Evolutionary conservation across 1,140 invertebrate genomes (phyloP).

Genomic region (Caligus rogercresseyi): DNA sequence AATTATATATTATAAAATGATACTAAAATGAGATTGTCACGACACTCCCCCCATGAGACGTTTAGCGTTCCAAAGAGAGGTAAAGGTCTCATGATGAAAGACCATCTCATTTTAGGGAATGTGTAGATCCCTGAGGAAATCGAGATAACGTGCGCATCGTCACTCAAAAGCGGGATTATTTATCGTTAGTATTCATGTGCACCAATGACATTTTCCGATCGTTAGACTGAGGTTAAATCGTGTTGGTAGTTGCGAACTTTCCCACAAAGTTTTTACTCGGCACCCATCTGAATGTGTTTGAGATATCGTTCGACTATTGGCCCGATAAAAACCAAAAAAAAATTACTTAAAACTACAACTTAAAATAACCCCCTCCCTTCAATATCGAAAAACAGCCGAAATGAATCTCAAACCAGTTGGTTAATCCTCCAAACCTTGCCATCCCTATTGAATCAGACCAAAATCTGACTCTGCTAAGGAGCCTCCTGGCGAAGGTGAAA

Average conservation of each 20-base stretch:
- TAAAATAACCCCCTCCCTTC: neutral
- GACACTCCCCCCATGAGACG: too few relatives aligned
- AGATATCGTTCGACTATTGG: neutral
- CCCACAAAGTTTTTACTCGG: neutral
- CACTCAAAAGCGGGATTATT: neutral
- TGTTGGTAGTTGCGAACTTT: neutral
- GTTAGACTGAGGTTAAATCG: neutral
- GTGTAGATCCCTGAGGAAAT: neutral
- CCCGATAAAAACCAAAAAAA: neutral
- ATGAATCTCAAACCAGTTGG: neutral
- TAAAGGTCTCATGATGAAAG: neutral
- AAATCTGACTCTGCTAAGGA: neutral
- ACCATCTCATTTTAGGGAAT: neutral
- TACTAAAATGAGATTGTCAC: too few relatives aligned
- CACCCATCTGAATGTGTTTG: neutral
- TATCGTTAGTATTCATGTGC: neutral
- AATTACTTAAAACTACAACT: neutral
- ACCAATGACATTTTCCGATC: neutral
- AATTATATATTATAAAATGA: too few relatives aligned
- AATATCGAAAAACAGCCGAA: neutral
- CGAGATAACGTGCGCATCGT: neutral
- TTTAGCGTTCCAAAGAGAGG: neutral
- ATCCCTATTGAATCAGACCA: neutral
- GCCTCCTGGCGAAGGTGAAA: neutral
- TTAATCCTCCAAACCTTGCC: neutral